phyloP scores from a whole-genome alignment of 2,797 vertebrate genomes.

The Furcifer pardalis region DNA sequence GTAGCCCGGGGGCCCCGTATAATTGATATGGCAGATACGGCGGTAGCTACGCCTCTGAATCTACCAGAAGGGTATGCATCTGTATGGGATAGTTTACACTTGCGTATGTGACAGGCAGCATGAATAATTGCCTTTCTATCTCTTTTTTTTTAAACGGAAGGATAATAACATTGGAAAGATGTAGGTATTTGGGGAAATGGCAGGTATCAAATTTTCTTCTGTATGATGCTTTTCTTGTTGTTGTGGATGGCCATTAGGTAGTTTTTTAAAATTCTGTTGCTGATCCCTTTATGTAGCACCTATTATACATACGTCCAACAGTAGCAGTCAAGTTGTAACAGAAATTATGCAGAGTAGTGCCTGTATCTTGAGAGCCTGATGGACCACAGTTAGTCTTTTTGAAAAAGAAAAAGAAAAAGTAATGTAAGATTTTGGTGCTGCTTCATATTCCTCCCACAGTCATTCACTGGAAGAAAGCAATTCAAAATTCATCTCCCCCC shows the following conservation, averaged over 20 bases:
- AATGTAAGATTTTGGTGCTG: background rate
- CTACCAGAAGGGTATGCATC: background rate
- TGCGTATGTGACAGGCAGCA: too few species aligned
- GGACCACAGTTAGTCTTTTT: background rate
- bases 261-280: too few species aligned
- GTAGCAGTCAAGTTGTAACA: fast-evolving
- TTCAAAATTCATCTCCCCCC: too few species aligned
- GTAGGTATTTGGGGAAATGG: background rate
- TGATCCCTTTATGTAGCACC: background rate
- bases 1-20: too few species aligned
- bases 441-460: background rate
- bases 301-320: fast-evolving
- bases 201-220: background rate
- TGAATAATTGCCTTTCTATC: too few species aligned
- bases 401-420: background rate
- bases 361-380: fast-evolving
- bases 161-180: too few species aligned
- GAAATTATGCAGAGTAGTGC: background rate
- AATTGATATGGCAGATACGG: too few species aligned
- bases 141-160: too few species aligned
- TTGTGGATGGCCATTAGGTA: background rate
- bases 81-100: background rate
- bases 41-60: too few species aligned
- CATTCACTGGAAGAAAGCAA: background rate
- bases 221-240: background rate